These are phyloP conservation scores for Carpatolechia fugitivella DNA, from an alignment of 2,888 invertebrate genomes.

Conservation along the genomic window DNA sequence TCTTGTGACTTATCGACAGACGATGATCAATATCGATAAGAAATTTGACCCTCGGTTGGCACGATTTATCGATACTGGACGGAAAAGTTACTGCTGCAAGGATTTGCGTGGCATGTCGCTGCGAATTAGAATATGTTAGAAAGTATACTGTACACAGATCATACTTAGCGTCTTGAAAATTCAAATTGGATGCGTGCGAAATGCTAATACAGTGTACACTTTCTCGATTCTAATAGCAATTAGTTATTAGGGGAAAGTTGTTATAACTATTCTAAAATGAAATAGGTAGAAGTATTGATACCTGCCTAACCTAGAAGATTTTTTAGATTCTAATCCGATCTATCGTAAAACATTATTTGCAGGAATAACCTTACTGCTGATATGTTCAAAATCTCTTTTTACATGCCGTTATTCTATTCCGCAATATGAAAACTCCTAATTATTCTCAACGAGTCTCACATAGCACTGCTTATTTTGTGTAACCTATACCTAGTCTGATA, in stretches of 20 bases:
- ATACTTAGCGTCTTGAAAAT: slow-evolving; percentile 10
- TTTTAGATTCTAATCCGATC: too few species aligned
- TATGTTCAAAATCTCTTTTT: too few species aligned
- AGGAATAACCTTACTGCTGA: too few species aligned
- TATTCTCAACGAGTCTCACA: too few species aligned
- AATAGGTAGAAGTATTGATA: too few species aligned
- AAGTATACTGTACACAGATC: slow-evolving; percentile 12
- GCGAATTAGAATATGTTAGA: slow-evolving; percentile 41
- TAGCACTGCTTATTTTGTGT: too few species aligned
- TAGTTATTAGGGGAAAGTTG: background rate
- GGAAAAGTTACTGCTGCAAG: slow-evolving; percentile 52
- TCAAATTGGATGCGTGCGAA: slow-evolving; percentile 10
- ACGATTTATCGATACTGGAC: slow-evolving; percentile 63
- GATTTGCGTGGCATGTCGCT: slow-evolving; percentile 46
- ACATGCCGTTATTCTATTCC: too few species aligned
- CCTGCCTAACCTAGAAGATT: too few species aligned
- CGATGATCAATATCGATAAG: slow-evolving; percentile 59
- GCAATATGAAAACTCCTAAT: too few species aligned
- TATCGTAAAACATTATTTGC: too few species aligned
- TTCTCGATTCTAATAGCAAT: background rate
- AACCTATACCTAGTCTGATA: too few species aligned
- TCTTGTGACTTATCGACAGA: slow-evolving; percentile 45
- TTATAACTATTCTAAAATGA: too few species aligned
- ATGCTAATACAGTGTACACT: background rate
- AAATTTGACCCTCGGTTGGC: slow-evolving; percentile 64